Percentiles rank a stretch among this genome's conserved stretches.
These are phyloP conservation scores for Gadopsis bispinosus DNA, from an alignment of 2,797 vertebrate species.

Conservation along the genomic window DNA sequence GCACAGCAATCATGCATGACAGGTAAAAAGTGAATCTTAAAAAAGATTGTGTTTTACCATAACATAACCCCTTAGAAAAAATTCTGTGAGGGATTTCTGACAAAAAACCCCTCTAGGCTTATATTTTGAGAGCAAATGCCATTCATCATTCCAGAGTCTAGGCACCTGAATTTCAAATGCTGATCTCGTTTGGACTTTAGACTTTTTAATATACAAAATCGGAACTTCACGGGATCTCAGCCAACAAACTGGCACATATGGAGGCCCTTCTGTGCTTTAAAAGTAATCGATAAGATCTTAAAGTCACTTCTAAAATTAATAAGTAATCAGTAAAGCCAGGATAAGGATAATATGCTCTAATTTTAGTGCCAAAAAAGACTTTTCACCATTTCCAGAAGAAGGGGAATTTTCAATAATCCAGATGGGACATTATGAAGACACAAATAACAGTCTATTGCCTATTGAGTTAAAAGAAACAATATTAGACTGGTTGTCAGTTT, in stretches of 20 bases:
- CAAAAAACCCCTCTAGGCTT: not conserved
- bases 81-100: not conserved
- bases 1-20: constrained; percentile 5
- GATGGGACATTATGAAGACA: not conserved
- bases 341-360: not conserved
- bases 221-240: constrained; percentile 20
- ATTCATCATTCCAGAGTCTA: not conserved
- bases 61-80: constrained; percentile 5
- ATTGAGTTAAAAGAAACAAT: not conserved
- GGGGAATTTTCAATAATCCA: constrained; percentile 12
- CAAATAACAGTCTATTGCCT: not conserved
- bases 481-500: not conserved
- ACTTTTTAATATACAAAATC: constrained; percentile 7
- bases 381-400: constrained; percentile 4
- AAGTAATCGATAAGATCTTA: constrained; percentile 28
- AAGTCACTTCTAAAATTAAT: constrained; percentile 26
- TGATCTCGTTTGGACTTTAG: constrained; percentile 13
- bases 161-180: not conserved
- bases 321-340: constrained; percentile 31
- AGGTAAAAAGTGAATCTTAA: not conserved
- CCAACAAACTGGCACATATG: not conserved
- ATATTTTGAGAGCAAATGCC: not conserved
- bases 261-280: constrained; percentile 20
- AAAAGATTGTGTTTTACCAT: not conserved
- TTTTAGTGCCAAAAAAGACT: constrained; percentile 6